Evolutionary conservation across 1,140 invertebrate genomes (phyloP), one percentile per base, ranked within the genome.

Genomic region (Eubasilissa regina): DNA sequence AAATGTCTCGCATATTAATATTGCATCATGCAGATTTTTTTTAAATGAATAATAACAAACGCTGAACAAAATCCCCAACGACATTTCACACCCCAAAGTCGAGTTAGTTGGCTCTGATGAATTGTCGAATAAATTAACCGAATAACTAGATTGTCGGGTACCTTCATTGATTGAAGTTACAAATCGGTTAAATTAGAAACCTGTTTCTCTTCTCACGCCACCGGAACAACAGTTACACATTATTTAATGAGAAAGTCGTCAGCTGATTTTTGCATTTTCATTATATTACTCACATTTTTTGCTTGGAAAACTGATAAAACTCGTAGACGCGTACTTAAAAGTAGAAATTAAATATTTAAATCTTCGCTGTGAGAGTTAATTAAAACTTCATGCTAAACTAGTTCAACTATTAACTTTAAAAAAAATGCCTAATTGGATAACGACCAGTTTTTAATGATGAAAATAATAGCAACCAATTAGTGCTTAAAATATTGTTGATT

Each of bases 1-100:
- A 80, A 72, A 80, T 80, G 47, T 7, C 53, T 56, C 60, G 79
- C 74, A 73, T 80, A 80, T 48, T 80, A 80, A 81, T 74, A 75
- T 47, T 11, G 55, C 55, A 25, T 48, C 70, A 66, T 81, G 75
- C 68, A 75, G 75, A 81, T 81, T 81, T 74, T 74, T 35, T 76
- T 72, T n/a, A 72, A 80, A 80, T 60, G 74, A 48, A 68, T 55
- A 73, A 73, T 66, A 68, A 64, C 13, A 78, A 64, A 13, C 35
- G 45, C 13, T 51, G 55, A 15, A 56, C 35, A n/a, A 55, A 53
- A 6, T 55, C 60, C 72, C 51, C 45, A 68, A 53, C 48, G 35
- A 68, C 44, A 76, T 76, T 70, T 76, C 73, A 56, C 78, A 76
- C 78, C 78, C 78, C 70, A 53, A 55, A 56, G 12, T 21, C n/a